Evolutionary conservation across 2,797 vertebrate genomes (phyloP).

Genomic region (Mycteria americana): DNA sequence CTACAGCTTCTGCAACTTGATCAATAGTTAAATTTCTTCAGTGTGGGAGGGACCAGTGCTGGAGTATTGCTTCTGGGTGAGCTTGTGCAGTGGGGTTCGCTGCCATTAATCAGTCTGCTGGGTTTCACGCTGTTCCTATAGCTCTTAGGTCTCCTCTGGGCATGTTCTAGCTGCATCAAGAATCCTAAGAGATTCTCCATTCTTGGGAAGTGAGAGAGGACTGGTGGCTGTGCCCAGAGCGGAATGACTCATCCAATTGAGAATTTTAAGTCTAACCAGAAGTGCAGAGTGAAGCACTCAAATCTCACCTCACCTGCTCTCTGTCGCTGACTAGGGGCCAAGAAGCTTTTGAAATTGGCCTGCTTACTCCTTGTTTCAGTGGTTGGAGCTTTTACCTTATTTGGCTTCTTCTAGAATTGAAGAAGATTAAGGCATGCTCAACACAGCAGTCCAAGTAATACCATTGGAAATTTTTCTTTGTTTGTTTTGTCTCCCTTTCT

Average conservation of each 20-base stretch:
- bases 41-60: background rate
- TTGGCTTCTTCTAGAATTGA: fast-evolving
- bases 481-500: background rate
- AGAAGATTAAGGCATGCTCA: background rate
- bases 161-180: background rate
- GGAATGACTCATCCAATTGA: background rate
- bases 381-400: background rate
- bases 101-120: background rate
- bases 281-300: background rate
- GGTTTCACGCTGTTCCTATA: background rate
- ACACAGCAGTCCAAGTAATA: background rate
- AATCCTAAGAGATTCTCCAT: background rate
- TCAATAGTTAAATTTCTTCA: background rate
- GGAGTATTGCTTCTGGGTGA: background rate
- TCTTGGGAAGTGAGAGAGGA: background rate
- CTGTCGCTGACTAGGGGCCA: background rate
- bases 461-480: background rate
- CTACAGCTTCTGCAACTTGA: background rate
- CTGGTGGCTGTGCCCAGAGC: background rate
- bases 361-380: background rate
- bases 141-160: background rate
- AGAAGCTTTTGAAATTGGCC: background rate
- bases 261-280: background rate
- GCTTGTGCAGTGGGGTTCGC: background rate
- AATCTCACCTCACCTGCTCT: background rate